Conservation (phyloP, 2,888 invertebrate genomes). For the Antitype chi region DNA sequence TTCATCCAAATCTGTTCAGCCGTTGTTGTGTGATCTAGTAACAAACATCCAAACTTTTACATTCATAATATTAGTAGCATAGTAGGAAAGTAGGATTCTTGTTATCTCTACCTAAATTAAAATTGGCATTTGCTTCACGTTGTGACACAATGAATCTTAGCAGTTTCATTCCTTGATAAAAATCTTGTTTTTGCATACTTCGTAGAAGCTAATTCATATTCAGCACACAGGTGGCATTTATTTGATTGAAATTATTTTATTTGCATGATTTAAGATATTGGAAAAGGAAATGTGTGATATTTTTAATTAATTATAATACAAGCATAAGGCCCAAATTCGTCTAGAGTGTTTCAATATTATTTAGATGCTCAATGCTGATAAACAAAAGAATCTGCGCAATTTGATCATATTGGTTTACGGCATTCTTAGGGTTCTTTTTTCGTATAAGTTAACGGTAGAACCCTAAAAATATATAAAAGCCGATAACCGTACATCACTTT, state of each 20-base stretch:
- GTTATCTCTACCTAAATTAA: background rate
- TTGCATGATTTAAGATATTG: constrained; percentile 45
- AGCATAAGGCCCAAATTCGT: constrained; percentile 6
- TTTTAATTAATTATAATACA: constrained; percentile 42
- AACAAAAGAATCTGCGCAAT: constrained; percentile 26
- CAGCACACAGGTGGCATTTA: constrained; percentile 40
- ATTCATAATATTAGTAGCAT: too few relatives aligned
- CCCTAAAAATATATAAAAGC: constrained; percentile 80
- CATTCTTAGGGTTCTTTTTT: constrained; percentile 39
- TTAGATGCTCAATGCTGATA: background rate
- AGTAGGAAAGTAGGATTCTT: too few relatives aligned
- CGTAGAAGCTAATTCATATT: constrained; percentile 29
- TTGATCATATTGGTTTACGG: constrained; percentile 5
- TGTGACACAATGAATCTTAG: background rate
- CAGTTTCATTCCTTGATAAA: background rate
- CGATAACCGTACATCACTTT: constrained; percentile 89
- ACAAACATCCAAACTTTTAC: too few relatives aligned
- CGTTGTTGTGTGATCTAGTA: too few relatives aligned
- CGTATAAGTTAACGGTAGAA: constrained; percentile 62
- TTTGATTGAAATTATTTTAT: constrained; percentile 20
- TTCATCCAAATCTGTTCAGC: too few relatives aligned
- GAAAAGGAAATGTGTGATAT: constrained; percentile 37
- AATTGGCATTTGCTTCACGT: background rate
- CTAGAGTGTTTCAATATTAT: background rate
- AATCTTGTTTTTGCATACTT: constrained; percentile 14